A percentile compares a stretch with the other conserved stretches of the same genome.
These are phyloP conservation scores for Aporophyla nigra DNA, from an alignment of 2,888 invertebrate genomes.

Conservation along the genomic window DNA sequence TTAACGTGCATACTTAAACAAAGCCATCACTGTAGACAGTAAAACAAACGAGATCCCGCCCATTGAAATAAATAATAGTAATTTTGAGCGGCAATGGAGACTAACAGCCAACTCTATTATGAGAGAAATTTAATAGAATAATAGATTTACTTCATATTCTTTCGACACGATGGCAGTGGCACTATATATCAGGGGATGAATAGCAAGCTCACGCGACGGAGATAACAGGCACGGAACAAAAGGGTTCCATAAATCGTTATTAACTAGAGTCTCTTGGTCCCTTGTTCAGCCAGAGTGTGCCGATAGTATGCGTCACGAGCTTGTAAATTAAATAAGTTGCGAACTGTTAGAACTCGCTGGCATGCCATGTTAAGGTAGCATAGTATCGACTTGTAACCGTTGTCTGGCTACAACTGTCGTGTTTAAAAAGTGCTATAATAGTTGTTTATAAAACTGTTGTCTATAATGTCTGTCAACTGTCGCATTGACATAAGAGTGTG, in stretches of 20 bases:
- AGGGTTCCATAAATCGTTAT: constrained; percentile 90
- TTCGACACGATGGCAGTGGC: constrained; percentile 79
- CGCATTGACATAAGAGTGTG: no score
- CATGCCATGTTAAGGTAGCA: constrained; percentile 8
- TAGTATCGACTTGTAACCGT: not conserved
- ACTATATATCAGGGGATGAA: constrained; percentile 88
- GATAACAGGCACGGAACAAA: constrained; percentile 89
- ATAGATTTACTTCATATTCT: constrained; percentile 75
- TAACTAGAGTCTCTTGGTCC: constrained; percentile 83
- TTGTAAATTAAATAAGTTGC: constrained; percentile 63
- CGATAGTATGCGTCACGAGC: constrained; percentile 68
- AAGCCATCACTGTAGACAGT: constrained; percentile 16
- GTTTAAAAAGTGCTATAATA: not conserved
- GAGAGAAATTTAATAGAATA: constrained; percentile 64
- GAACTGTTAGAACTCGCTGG: constrained; percentile 31
- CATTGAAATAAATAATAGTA: constrained; percentile 28
- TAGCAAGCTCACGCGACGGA: constrained; percentile 82
- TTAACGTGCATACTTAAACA: constrained; percentile 26
- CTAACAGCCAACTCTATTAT: constrained; percentile 20
- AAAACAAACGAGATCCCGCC: constrained; percentile 37
- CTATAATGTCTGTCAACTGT: no score
- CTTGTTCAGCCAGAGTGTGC: constrained; percentile 80
- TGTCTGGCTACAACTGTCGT: not conserved
- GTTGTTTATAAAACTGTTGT: no score
- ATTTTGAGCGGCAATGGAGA: constrained; percentile 25